These are phyloP conservation scores for Syritta pipiens DNA, from an alignment of 2,888 invertebrate species.

Conservation along the genomic window DNA sequence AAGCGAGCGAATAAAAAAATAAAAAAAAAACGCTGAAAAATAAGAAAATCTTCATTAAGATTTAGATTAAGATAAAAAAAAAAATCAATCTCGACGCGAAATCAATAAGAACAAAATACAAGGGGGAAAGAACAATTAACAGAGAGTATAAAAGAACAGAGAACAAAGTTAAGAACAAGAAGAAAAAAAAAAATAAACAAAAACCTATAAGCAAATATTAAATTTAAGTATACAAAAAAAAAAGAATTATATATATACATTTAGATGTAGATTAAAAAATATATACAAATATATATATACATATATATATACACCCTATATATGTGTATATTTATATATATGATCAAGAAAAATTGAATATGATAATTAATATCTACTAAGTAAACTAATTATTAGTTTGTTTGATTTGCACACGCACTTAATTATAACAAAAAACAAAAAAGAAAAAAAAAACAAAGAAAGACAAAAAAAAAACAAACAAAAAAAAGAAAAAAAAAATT, in stretches of 20 bases:
- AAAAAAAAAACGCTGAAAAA: background rate
- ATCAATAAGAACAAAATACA: background rate
- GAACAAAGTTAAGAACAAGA: slow-evolving; percentile 3
- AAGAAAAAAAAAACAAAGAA: slow-evolving; percentile 48
- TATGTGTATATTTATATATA: slow-evolving; percentile 6
- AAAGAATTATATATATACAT: slow-evolving; percentile 10
- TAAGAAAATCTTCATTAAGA: background rate
- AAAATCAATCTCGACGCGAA: too few relatives aligned
- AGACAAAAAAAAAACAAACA: slow-evolving; percentile 18
- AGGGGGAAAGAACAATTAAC: background rate
- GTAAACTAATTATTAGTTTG: slow-evolving; percentile 71
- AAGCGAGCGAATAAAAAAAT: background rate
- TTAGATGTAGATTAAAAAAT: slow-evolving; percentile 49
- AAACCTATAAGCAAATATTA: slow-evolving; percentile 53
- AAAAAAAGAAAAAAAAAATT: background rate
- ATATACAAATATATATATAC: slow-evolving; percentile 61
- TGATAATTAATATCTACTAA: slow-evolving; percentile 66
- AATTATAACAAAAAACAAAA: slow-evolving; percentile 65
- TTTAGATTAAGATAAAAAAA: background rate
- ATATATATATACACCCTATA: background rate
- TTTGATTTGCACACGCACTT: slow-evolving; percentile 73
- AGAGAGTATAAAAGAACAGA: slow-evolving; percentile 12
- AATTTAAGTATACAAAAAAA: slow-evolving; percentile 34
- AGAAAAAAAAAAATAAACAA: slow-evolving; percentile 12
- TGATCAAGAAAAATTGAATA: slow-evolving; percentile 14